phyloP scores from a whole-genome alignment of 2,113 vertebrate species.

The Elephas maximus region DNA sequence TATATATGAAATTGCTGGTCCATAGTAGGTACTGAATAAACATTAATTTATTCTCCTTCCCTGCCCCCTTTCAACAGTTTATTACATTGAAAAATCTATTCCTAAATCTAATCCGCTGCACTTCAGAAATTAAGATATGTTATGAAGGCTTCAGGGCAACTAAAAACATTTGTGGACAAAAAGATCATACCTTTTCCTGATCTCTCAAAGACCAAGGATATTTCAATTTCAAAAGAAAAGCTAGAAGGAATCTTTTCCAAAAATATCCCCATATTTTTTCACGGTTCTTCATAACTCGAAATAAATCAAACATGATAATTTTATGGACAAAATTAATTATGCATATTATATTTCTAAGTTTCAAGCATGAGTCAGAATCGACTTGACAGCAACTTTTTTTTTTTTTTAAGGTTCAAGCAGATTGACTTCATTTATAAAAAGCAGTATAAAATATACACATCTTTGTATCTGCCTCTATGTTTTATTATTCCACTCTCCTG shows the following conservation, averaged over 20 bases:
- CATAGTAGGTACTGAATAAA: not conserved
- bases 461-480: not conserved
- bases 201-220: not conserved
- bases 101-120: not conserved
- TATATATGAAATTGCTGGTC: not conserved
- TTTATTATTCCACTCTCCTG: not conserved
- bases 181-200: not conserved
- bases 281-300: not conserved
- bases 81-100: not conserved
- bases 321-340: not conserved
- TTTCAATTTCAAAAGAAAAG: not conserved
- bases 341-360: not conserved
- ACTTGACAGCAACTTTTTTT: no score
- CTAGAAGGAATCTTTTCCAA: not conserved
- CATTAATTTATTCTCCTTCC: not conserved
- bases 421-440: not conserved
- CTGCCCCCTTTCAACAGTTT: not conserved
- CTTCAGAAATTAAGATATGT: not conserved
- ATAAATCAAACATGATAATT: not conserved
- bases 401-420: not conserved
- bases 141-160: not conserved
- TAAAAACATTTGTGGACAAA: conserved; percentile 12
- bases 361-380: not conserved
- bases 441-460: not conserved
- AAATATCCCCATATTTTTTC: not conserved